These are phyloP conservation scores for Alexandromys fortis DNA, from an alignment of 2,113 vertebrate genomes.

Conservation along the genomic window DNA sequence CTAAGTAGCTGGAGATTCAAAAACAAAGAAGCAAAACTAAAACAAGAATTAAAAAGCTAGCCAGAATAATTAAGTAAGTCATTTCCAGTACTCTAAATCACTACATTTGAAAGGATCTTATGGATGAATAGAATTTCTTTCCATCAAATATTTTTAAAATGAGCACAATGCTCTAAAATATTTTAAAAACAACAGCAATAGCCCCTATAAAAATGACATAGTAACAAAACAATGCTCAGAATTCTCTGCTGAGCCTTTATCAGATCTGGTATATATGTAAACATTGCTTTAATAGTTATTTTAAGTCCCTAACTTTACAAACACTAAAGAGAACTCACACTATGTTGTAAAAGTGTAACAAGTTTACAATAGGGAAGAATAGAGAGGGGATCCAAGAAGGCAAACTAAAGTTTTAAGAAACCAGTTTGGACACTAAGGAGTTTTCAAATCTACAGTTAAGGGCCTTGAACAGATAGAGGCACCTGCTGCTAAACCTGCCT, in stretches of 20 bases:
- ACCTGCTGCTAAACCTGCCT: not conserved
- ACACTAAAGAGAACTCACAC: slow-evolving; percentile 51
- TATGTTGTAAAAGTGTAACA: not conserved
- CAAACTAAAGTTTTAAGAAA: slow-evolving; percentile 53
- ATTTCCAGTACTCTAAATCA: slow-evolving; percentile 35
- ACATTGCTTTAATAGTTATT: slow-evolving; percentile 14
- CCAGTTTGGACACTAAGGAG: slow-evolving; percentile 19
- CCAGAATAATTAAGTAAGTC: slow-evolving; percentile 45
- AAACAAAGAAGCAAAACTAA: slow-evolving; percentile 19
- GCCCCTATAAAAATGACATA: slow-evolving; percentile 7
- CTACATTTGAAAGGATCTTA: slow-evolving; percentile 48
- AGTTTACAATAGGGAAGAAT: slow-evolving; percentile 38
- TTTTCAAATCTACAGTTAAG: not conserved
- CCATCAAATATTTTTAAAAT: slow-evolving; percentile 2
- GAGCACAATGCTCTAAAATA: slow-evolving; percentile 39
- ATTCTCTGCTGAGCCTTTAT: not conserved
- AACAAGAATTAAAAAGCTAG: not conserved
- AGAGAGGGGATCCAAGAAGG: slow-evolving; percentile 25
- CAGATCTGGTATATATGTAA: not conserved
- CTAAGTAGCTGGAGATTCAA: not conserved
- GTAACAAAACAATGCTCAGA: not conserved
- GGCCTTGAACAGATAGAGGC: no score
- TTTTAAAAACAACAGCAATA: not conserved
- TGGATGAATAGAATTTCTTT: slow-evolving; percentile 30
- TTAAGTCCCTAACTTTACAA: slow-evolving; percentile 35